A percentile compares a stretch with the other conserved stretches of the same genome.
phyloP scores from a whole-genome alignment of 2,888 invertebrate species.

The Crepidodera aurea region DNA sequence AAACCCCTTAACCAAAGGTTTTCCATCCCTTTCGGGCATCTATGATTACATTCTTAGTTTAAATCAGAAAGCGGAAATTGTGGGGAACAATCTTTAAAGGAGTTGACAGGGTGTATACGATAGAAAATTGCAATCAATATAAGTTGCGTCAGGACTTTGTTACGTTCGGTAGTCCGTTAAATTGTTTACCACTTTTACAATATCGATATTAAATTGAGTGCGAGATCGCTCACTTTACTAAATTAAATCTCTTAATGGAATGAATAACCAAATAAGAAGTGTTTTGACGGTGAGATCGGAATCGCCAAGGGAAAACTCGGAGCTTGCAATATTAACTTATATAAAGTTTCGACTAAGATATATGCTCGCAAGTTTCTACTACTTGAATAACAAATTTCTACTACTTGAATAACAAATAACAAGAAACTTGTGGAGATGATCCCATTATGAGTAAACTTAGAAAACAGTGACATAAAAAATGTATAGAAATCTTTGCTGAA shows the following conservation, averaged over 20 bases:
- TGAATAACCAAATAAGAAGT: background rate
- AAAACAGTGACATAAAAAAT: too few relatives aligned
- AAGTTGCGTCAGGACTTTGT: slow-evolving; percentile 19
- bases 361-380: background rate
- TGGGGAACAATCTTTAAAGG: slow-evolving; percentile 15
- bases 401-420: too few relatives aligned
- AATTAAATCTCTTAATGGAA: slow-evolving; percentile 31
- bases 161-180: slow-evolving; percentile 25
- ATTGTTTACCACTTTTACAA: slow-evolving; percentile 38
- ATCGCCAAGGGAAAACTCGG: too few relatives aligned
- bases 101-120: slow-evolving; percentile 21
- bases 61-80: slow-evolving; percentile 3
- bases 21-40: too few relatives aligned
- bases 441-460: too few relatives aligned
- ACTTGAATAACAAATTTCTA: too few relatives aligned
- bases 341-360: background rate
- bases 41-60: slow-evolving; percentile 1
- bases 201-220: slow-evolving; percentile 37
- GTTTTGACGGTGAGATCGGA: background rate
- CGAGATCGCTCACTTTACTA: slow-evolving; percentile 30
- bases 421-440: too few relatives aligned
- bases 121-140: slow-evolving; percentile 29
- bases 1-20: too few relatives aligned
- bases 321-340: background rate
- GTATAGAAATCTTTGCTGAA: too few relatives aligned